These are phyloP conservation scores for Macrochelys suwanniensis DNA, from an alignment of 2,797 vertebrate species.

Conservation along the genomic window DNA sequence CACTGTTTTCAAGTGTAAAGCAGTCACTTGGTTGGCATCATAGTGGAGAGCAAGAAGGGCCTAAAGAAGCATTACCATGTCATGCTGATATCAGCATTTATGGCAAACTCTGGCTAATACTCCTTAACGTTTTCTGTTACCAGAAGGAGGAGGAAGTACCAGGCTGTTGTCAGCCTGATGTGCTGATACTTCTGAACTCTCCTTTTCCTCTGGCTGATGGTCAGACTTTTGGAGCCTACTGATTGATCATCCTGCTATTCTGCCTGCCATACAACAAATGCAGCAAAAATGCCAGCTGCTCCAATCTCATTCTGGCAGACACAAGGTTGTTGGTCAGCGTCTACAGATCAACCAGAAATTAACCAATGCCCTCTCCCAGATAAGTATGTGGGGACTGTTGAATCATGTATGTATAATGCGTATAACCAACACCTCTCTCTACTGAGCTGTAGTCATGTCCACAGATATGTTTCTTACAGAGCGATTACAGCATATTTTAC, in stretches of 20 bases:
- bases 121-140: accelerated
- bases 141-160: background rate
- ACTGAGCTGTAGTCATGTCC: background rate
- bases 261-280: background rate
- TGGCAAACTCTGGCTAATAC: accelerated
- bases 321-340: accelerated
- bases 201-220: background rate
- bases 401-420: background rate
- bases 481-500: background rate
- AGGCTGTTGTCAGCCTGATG: accelerated
- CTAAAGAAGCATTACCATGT: background rate
- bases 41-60: accelerated
- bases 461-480: background rate
- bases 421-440: background rate
- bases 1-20: background rate
- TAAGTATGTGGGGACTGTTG: background rate
- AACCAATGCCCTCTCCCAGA: background rate
- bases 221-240: background rate
- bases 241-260: background rate
- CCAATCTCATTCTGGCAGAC: background rate
- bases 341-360: background rate
- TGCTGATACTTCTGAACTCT: background rate
- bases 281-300: background rate
- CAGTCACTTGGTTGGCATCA: accelerated
- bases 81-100: accelerated